Conservation (phyloP, 2,797 vertebrate genomes). For the Pantherophis vulpinus region DNA sequence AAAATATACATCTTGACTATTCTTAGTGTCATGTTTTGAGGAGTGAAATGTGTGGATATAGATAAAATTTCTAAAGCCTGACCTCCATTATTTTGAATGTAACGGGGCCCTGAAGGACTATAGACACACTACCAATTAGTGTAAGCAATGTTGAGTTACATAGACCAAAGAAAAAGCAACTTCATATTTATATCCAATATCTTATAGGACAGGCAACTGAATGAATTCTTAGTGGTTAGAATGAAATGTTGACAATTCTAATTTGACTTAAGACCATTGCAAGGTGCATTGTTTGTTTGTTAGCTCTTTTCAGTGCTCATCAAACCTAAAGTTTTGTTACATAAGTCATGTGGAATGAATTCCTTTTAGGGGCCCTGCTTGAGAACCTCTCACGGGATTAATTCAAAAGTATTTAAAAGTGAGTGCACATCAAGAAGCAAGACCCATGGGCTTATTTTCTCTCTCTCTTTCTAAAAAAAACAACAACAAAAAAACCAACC, state of each 20-base stretch:
- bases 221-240: conserved; percentile 52
- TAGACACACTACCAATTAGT: not conserved
- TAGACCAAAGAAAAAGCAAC: not conserved
- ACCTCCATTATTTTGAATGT: not conserved
- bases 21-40: conserved; percentile 49
- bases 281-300: conserved; percentile 25
- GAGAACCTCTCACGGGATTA: not conserved
- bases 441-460: not conserved
- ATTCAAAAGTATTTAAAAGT: not conserved
- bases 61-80: not conserved
- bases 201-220: conserved; percentile 4
- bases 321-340: conserved; percentile 28
- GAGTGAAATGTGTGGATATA: conserved; percentile 4
- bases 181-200: conserved; percentile 6
- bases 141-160: not conserved
- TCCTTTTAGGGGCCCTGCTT: not conserved
- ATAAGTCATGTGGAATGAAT: not conserved
- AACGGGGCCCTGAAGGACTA: not conserved
- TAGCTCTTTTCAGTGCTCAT: conserved; percentile 23
- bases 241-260: conserved; percentile 48
- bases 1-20: conserved; percentile 32
- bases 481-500: not conserved
- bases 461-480: not conserved
- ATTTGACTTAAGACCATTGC: conserved; percentile 49
- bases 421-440: not conserved